Percentiles rank a stretch among this genome's conserved stretches.
Conservation (phyloP, 2,888 invertebrate species). For the Timandra comae region DNA sequence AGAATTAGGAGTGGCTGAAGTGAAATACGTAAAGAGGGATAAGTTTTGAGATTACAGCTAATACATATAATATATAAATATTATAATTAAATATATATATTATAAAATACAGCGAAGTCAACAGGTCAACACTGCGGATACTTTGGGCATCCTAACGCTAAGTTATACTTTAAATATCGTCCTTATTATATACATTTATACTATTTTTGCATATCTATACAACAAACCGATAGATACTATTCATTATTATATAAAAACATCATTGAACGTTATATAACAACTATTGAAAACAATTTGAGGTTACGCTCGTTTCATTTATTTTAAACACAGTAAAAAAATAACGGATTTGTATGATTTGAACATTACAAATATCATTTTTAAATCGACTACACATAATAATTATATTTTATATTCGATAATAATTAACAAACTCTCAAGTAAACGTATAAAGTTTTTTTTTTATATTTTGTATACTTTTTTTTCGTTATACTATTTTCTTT, state of each 20-base stretch:
- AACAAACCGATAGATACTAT: conserved; percentile 59
- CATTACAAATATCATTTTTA: conserved; percentile 22
- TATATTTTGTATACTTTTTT: conserved; percentile 21
- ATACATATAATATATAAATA: conserved; percentile 26
- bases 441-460: conserved; percentile 40
- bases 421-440: conserved; percentile 22
- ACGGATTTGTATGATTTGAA: conserved; percentile 42
- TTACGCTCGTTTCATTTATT: conserved; percentile 48
- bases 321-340: conserved; percentile 54
- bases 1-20: conserved; percentile 46
- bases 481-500: conserved; percentile 31
- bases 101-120: conserved; percentile 55
- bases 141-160: conserved; percentile 75
- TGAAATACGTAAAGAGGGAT: conserved; percentile 60
- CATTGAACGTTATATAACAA: too few relatives aligned
- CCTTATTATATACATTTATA: conserved; percentile 67
- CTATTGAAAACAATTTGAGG: conserved; percentile 45
- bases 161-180: conserved; percentile 52
- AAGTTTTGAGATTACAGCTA: conserved; percentile 71
- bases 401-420: conserved; percentile 21
- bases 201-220: conserved; percentile 64
- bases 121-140: conserved; percentile 69
- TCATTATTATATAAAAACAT: conserved; percentile 64
- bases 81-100: conserved; percentile 25
- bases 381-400: conserved; percentile 30